Base-by-base conservation (phyloP, 1,140 invertebrate genomes). In the Cephus cinctus region DNA sequence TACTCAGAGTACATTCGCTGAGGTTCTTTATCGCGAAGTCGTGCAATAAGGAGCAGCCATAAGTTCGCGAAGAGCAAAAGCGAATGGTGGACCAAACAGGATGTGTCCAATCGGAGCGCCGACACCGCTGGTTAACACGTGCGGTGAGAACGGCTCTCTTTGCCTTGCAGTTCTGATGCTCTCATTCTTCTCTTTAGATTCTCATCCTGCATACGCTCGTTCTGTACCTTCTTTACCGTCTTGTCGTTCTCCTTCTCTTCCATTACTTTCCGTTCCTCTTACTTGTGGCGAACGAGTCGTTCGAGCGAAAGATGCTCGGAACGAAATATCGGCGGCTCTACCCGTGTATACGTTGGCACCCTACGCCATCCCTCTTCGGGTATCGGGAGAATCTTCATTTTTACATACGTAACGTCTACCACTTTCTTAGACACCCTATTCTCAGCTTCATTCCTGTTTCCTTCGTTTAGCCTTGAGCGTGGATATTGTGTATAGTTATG, bases 311-410 rank as follows among this genome's bases (percentile, higher is more conserved):
- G 58, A 61, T 61, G 30, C 47, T 57, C 44, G 45, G 52, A 50
- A 52, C 52, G 52, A 57, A 56, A 61, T 61, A 61, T 55, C 59
- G 59, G 59, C 57, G 57, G 44, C 51, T 48, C 58, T 57, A 61
- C 55, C 36, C 58, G 55, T 61, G 58, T 61, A 61, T n/a, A n/a
- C n/a, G n/a, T n/a, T n/a, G n/a, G n/a, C n/a, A n/a, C n/a, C n/a
- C 40, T 31, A 19, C 47, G 36, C 12, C 47, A 40, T 43, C 47
- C 43, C 41, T 42, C 45, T 14, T 38, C 25, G 36, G 46, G 43
- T 56, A 59, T 59, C 57, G 27, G 39, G 8, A 27, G 15, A 53
- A 56, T 56, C 57, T 57, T 43, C 36, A 50, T 50, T 55, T 57
- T 55, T 54, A 54, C 40, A 44, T 41, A 41, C 39, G 25, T 27